Evolutionary conservation across 1,140 invertebrate genomes (phyloP).

Genomic region (Doryteuthis pealeii): DNA sequence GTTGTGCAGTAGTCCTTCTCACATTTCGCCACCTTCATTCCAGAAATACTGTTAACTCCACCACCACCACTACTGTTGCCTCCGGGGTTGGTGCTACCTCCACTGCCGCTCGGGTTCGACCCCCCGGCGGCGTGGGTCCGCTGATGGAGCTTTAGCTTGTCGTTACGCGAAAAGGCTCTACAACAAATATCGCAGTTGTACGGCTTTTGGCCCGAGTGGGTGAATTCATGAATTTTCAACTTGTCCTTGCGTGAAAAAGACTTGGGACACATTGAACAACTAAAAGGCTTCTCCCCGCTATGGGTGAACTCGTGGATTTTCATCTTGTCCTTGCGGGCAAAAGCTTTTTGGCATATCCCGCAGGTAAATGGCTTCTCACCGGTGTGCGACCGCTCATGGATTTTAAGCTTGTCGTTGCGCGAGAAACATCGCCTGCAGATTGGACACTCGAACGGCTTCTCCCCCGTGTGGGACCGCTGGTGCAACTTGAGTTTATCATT

Average conservation of each 20-base stretch:
- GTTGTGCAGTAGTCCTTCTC: neutral
- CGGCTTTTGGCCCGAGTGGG: slow-evolving; percentile 30
- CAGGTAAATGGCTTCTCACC: slow-evolving; percentile 77
- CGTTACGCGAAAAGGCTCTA: slow-evolving; percentile 26
- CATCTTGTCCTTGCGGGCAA: slow-evolving; percentile 47
- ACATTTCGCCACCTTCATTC: neutral
- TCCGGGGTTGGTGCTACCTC: too few species aligned
- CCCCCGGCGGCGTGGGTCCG: slow-evolving; percentile 67
- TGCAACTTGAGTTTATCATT: slow-evolving; percentile 66
- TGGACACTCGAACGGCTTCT: slow-evolving; percentile 81
- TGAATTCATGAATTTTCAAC: slow-evolving; percentile 36
- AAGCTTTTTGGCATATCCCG: slow-evolving; percentile 81
- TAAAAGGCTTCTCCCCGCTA: slow-evolving; percentile 10
- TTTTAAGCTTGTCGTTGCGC: slow-evolving; percentile 85
- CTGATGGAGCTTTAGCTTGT: slow-evolving; percentile 30
- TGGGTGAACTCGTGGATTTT: slow-evolving; percentile 15
- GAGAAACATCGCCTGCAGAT: slow-evolving; percentile 86
- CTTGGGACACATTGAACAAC: slow-evolving; percentile 3
- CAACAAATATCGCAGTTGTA: slow-evolving; percentile 27
- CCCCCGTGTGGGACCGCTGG: slow-evolving; percentile 86
- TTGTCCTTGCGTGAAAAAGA: slow-evolving; percentile 20
- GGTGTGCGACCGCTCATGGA: slow-evolving; percentile 84
- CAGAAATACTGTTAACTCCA: too few species aligned
- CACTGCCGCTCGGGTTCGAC: too few species aligned
- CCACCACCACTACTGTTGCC: too few species aligned